Evolutionary conservation across 2,113 vertebrate species (phyloP).

Genomic region (Platysteira castanea): DNA sequence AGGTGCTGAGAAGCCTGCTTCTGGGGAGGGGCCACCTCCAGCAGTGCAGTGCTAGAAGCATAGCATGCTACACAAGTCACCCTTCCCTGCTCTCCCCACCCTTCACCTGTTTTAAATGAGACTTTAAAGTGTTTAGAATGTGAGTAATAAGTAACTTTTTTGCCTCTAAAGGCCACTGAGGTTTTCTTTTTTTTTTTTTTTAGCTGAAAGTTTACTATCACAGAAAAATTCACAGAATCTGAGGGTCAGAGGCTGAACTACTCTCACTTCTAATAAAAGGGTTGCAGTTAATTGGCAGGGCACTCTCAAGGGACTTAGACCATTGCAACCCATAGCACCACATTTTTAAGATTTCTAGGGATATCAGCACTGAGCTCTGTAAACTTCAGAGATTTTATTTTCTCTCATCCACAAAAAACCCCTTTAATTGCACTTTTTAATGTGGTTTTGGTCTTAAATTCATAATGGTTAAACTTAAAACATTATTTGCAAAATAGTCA

Average conservation of each 20-base stretch:
- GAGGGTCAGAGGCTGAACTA: neutral
- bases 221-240: neutral
- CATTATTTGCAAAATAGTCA: neutral
- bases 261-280: neutral
- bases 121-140: neutral
- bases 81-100: neutral
- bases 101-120: neutral
- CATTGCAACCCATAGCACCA: neutral
- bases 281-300: neutral
- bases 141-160: neutral
- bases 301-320: neutral
- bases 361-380: neutral
- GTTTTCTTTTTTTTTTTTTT: neutral
- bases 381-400: neutral
- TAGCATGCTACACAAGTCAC: accelerated
- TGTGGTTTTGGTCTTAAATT: neutral
- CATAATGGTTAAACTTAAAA: neutral
- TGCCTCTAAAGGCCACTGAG: neutral
- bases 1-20: neutral
- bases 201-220: neutral
- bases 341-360: neutral
- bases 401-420: neutral
- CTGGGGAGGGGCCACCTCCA: neutral
- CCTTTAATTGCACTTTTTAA: neutral
- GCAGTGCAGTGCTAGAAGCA: neutral